These are phyloP conservation scores for Chirona hameri DNA, from an alignment of 2,888 invertebrate species.

Conservation along the genomic window DNA sequence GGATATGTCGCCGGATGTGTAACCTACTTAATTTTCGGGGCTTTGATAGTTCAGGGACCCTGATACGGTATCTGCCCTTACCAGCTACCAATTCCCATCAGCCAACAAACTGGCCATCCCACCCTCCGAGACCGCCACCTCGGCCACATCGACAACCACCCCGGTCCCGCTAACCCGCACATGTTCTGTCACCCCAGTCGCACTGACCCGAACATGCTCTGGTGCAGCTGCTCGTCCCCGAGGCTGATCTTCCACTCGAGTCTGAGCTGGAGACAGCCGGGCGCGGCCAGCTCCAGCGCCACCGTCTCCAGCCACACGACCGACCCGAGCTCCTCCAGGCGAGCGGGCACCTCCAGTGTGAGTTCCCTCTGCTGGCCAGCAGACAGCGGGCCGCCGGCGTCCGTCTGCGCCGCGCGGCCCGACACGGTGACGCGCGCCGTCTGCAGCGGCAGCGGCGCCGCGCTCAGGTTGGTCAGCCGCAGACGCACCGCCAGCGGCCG, in stretches of 20 bases:
- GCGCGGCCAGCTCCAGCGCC: not conserved
- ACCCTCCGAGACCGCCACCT: too few species aligned
- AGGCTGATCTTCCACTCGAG: not conserved
- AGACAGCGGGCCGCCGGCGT: constrained; percentile 1
- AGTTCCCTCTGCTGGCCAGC: not conserved
- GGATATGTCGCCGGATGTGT: too few species aligned
- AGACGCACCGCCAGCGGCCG: not conserved
- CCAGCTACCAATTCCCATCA: too few species aligned
- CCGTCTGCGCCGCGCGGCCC: constrained; percentile 3
- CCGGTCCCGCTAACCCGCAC: too few species aligned
- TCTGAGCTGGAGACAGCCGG: not conserved
- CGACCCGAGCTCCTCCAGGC: constrained; percentile 4
- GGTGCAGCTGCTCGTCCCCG: constrained; percentile 22
- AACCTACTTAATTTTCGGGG: too few species aligned
- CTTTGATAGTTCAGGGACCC: too few species aligned
- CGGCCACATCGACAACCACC: too few species aligned
- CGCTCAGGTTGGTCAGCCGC: not conserved
- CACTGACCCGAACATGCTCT: constrained; percentile 8
- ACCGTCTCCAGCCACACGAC: constrained; percentile 23
- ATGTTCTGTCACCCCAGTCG: too few species aligned
- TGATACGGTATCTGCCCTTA: too few species aligned
- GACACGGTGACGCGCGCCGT: not conserved
- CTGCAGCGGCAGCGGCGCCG: not conserved
- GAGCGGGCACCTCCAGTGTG: not conserved
- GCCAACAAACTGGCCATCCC: too few species aligned